Evolutionary conservation across 2,797 vertebrate species (phyloP), one percentile per base, ranked within the genome.

Genomic region (Crypturellus tataupa): DNA sequence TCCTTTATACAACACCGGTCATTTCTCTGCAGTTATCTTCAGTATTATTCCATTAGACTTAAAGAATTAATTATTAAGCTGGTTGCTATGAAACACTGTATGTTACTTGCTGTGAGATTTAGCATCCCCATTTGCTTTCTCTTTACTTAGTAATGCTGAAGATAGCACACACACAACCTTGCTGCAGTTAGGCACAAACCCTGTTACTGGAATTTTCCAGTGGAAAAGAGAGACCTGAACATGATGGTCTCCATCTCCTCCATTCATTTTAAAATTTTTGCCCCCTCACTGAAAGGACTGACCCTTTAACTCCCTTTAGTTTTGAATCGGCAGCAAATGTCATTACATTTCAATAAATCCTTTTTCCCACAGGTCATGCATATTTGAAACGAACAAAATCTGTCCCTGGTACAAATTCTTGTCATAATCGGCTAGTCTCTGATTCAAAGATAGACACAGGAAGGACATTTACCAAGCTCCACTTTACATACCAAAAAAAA

Each of bases 331-430:
- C 56, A 80, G 70, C 42, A 87, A 75, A 92, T 89, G 39, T 83
- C 81, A 37, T 78, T 59, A 56, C 40, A 47, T 84, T 89, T 86
- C 85, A 71, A 80, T 68, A 85, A 80, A 89, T 87, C 89, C 42
- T 55, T 88, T 90, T 72, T 10, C 86, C 81, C 56, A 46, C 24
- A 91, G 87, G 55, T 93, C 89, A 80, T 23, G 64, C 44, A 46
- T 72, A 89, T 62, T 68, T 83, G 71, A 89, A 83, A 73, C 42
- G 79, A 95, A 70, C 27, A 84, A 92, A 72, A 78, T 60, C 18
- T 71, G 35, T 53, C 56, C 58, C 59, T 64, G 15, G 59, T 56
- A 81, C n/a, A 72, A 95, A 91, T 86, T 62, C 47, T n/a, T 56
- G 33, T 85, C 73, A 69, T 80, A 96, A 80, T 82, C 17, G 1